Percentiles rank a stretch among this genome's conserved stretches.
Evolutionary conservation across 1,140 invertebrate genomes (phyloP).

Genomic region (Papilio polyxenes): DNA sequence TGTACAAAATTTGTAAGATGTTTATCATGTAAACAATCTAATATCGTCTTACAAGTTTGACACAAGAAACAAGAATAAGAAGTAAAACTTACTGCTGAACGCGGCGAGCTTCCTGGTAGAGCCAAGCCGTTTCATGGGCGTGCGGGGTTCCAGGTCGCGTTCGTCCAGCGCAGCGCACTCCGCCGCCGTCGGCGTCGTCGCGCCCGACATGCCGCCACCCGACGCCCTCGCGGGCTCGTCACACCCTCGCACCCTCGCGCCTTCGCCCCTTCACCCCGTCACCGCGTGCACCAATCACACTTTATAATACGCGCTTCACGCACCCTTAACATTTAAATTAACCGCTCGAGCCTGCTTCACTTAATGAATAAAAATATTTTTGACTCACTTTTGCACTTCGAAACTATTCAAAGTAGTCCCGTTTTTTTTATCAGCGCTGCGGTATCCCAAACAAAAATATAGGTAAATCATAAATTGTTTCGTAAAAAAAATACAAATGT

Average conservation of each 20-base stretch:
- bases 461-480: not conserved
- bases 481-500: conserved; percentile 13
- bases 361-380: not conserved
- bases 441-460: conserved; percentile 1
- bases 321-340: conserved; percentile 2
- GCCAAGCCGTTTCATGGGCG: conserved; percentile 88
- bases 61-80: not conserved
- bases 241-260: too few species aligned
- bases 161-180: conserved; percentile 63
- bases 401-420: not conserved
- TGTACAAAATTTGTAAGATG: not conserved
- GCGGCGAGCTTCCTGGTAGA: conserved; percentile 89
- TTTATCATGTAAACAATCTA: not conserved
- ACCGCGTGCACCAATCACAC: not conserved
- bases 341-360: not conserved
- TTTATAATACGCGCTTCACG: conserved; percentile 20
- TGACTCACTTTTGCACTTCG: not conserved
- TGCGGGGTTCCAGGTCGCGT: conserved; percentile 86
- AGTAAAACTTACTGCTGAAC: conserved; percentile 87
- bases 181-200: conserved; percentile 58
- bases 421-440: not conserved
- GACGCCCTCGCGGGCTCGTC: not conserved
- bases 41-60: conserved; percentile 5
- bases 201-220: conserved; percentile 48
- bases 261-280: not conserved